Evolutionary conservation across 2,888 invertebrate genomes (phyloP).

Genomic region (Dolichopus griseipennis): DNA sequence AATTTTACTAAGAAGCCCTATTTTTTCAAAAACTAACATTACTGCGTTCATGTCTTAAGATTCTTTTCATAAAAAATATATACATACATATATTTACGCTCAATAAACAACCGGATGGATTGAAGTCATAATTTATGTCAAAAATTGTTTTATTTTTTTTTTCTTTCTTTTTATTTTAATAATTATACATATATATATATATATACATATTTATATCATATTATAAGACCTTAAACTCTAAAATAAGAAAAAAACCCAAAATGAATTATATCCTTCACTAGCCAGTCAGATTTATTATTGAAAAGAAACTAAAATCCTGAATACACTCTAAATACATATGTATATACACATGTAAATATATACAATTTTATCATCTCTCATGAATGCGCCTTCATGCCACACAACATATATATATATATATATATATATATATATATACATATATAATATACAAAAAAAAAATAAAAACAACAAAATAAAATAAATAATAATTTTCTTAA

Average conservation of each 20-base stretch:
- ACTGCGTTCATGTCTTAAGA: too few relatives aligned
- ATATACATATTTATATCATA: not conserved
- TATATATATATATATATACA: too few relatives aligned
- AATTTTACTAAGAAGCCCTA: too few relatives aligned
- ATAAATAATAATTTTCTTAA: not conserved
- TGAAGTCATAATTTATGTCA: conserved; percentile 6
- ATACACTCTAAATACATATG: not conserved
- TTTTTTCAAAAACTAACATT: too few relatives aligned
- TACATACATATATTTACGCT: not conserved
- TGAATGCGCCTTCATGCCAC: too few relatives aligned
- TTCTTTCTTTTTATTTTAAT: not conserved
- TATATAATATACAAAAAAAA: too few relatives aligned
- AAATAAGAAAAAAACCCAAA: too few relatives aligned
- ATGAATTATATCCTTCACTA: conserved; percentile 6
- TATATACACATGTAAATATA: not conserved
- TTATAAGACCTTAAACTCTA: not conserved
- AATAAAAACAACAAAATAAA: too few relatives aligned
- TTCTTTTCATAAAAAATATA: not conserved
- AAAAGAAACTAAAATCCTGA: not conserved
- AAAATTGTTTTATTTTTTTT: not conserved
- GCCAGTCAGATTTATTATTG: conserved; percentile 6
- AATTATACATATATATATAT: not conserved
- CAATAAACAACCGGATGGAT: conserved; percentile 6
- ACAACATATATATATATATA: too few relatives aligned
- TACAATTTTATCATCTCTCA: too few relatives aligned